Percentiles rank a stretch among this genome's conserved stretches.
Evolutionary conservation across 2,113 vertebrate genomes (phyloP).

Genomic region (Jacana jacana): DNA sequence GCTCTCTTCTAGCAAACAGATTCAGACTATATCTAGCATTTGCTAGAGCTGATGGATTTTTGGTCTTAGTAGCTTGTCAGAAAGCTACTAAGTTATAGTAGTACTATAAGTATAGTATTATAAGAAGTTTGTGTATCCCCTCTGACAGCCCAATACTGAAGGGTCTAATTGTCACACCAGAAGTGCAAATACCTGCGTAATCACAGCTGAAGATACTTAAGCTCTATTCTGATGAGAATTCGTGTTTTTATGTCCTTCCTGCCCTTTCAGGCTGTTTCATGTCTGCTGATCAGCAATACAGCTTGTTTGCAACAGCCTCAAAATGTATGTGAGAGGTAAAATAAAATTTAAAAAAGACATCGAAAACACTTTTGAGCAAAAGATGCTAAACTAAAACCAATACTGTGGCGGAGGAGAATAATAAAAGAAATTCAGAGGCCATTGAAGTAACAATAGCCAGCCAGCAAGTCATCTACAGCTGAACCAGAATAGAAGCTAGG

Average conservation of each 20-base stretch:
- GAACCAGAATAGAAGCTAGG: not conserved
- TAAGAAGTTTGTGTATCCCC: not conserved
- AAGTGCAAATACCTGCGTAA: not conserved
- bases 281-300: not conserved
- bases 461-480: not conserved
- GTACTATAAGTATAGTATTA: no score
- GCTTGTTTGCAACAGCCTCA: not conserved
- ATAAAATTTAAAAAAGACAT: not conserved
- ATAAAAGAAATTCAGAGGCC: not conserved
- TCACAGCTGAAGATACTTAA: not conserved
- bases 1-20: not conserved
- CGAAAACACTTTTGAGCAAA: not conserved
- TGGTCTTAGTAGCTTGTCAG: not conserved
- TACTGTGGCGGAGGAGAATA: not conserved
- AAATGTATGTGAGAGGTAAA: not conserved
- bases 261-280: not conserved
- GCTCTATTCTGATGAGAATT: not conserved
- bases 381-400: not conserved
- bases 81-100: not conserved
- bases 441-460: not conserved
- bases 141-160: not conserved
- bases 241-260: not conserved
- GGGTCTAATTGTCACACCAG: not conserved
- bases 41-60: not conserved
- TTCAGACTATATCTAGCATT: not conserved